These are phyloP conservation scores for Athetis lepigone DNA, from an alignment of 2,888 invertebrate genomes.

Conservation along the genomic window DNA sequence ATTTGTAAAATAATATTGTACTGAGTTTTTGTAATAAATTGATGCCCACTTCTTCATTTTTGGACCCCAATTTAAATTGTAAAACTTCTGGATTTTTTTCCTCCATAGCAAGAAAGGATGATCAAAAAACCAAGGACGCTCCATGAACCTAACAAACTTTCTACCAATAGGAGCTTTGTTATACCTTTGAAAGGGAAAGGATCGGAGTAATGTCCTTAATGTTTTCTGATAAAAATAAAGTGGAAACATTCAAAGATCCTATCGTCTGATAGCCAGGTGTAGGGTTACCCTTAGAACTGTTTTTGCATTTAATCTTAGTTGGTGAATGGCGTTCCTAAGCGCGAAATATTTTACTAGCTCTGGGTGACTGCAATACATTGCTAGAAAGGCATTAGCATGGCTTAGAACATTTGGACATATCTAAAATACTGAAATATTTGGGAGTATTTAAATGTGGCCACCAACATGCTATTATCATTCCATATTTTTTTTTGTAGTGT, in stretches of 20 bases:
- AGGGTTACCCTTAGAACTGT: constrained; percentile 10
- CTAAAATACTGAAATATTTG: no score
- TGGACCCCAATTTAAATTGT: not conserved
- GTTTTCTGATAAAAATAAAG: constrained; percentile 57
- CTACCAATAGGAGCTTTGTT: constrained; percentile 20
- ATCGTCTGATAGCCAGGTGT: constrained; percentile 39
- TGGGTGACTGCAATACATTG: no score
- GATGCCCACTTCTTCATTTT: no score
- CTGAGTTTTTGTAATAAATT: no score
- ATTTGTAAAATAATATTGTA: no score
- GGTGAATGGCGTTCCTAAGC: constrained; percentile 2
- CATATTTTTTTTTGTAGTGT: no score
- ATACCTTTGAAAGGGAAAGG: constrained; percentile 33
- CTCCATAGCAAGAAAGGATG: not conserved
- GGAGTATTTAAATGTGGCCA: no score
- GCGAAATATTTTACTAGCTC: no score
- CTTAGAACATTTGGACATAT: no score
- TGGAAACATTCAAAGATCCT: constrained; percentile 49
- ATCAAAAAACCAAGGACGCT: not conserved
- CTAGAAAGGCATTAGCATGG: no score
- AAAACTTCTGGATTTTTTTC: no score
- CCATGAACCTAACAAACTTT: constrained; percentile 22
- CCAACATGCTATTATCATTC: no score
- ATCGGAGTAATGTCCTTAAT: constrained; percentile 45
- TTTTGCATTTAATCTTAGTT: constrained; percentile 27